A percentile compares a stretch with the other conserved stretches of the same genome.
These are phyloP conservation scores for Cyprinodon brontotheroides DNA, from an alignment of 2,113 vertebrate genomes.

Conservation along the genomic window DNA sequence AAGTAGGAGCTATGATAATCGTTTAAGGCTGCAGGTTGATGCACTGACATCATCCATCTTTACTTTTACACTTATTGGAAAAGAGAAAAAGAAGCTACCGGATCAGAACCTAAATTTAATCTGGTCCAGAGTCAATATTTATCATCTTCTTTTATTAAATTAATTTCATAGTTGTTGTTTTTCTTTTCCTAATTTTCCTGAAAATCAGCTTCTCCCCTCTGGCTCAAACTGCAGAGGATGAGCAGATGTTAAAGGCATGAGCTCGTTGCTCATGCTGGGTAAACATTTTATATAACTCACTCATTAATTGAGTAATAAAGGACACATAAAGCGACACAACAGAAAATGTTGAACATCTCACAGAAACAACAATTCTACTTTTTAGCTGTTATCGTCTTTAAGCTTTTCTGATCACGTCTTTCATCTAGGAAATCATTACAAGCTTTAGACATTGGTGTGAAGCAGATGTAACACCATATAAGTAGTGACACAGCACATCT, in stretches of 20 bases:
- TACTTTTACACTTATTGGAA: background rate
- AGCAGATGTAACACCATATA: no score
- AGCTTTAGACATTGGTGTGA: no score
- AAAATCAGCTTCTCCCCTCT: background rate
- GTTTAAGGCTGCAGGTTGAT: background rate
- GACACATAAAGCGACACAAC: slow-evolving; percentile 15
- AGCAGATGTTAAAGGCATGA: no score
- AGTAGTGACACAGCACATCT: no score
- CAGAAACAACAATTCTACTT: background rate
- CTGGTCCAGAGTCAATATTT: background rate
- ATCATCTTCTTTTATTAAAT: background rate
- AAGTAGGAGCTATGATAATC: no score
- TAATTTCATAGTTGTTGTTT: background rate
- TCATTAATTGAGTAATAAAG: slow-evolving; percentile 31
- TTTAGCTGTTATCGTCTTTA: background rate
- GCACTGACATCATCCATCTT: background rate
- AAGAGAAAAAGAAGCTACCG: background rate
- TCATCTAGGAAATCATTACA: background rate
- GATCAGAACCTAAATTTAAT: background rate
- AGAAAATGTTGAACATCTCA: background rate
- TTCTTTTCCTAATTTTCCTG: background rate
- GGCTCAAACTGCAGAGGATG: no score
- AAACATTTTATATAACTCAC: slow-evolving; percentile 31
- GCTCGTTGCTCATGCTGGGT: background rate
- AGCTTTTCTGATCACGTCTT: background rate